Evolutionary conservation across 2,888 invertebrate species (phyloP).

Genomic region (Stegophylla sp.): DNA sequence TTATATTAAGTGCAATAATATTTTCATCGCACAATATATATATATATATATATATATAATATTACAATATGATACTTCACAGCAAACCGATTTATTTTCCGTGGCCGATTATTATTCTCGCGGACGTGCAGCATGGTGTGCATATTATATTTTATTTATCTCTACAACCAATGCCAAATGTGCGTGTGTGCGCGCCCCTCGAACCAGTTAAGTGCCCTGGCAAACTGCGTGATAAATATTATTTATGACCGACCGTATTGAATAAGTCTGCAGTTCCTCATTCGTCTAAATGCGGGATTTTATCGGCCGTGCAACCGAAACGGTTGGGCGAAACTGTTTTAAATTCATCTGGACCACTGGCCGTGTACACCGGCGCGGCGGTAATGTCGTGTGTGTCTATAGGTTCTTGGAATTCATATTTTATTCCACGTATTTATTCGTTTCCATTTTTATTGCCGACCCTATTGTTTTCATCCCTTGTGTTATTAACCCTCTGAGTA

Average conservation of each 20-base stretch:
- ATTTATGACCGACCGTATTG: constrained; percentile 50
- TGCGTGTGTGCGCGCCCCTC: constrained; percentile 27
- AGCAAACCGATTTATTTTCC: neutral
- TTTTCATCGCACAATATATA: too few relatives aligned
- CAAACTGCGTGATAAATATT: constrained; percentile 50
- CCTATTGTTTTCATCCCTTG: neutral
- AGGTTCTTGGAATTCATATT: neutral
- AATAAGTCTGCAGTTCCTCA: constrained; percentile 43
- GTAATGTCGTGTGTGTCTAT: constrained; percentile 1
- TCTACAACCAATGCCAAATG: constrained; percentile 42
- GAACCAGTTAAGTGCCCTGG: constrained; percentile 47
- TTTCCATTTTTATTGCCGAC: neutral
- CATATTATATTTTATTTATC: constrained; percentile 35
- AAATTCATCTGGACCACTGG: constrained; percentile 34
- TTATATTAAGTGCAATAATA: too few relatives aligned
- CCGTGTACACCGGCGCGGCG: neutral
- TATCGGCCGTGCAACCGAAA: constrained; percentile 32
- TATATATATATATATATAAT: too few relatives aligned
- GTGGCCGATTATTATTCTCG: constrained; percentile 2
- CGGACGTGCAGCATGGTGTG: too few relatives aligned
- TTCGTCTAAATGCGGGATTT: constrained; percentile 40
- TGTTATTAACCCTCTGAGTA: too few relatives aligned
- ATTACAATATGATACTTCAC: too few relatives aligned
- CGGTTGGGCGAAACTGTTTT: constrained; percentile 1
- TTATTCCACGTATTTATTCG: neutral